Conservation (phyloP, 2,888 invertebrate species). For the Rhagium mordax region DNA sequence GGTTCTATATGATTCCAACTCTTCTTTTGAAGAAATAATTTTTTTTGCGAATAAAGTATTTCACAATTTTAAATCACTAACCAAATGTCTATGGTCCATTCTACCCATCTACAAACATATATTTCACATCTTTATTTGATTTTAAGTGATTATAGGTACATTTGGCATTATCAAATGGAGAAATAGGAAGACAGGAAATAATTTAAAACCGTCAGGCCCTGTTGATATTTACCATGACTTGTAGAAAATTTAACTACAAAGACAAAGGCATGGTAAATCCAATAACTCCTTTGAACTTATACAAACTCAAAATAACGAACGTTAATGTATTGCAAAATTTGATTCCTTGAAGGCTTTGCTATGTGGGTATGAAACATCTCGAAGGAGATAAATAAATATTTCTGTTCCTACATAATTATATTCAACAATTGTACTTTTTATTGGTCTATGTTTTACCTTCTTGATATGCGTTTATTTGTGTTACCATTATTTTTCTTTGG, state of each 20-base stretch:
- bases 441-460: not conserved
- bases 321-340: slow-evolving; percentile 8
- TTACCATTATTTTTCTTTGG: not conserved
- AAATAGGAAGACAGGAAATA: slow-evolving; percentile 59
- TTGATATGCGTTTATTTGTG: slow-evolving; percentile 2
- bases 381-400: not conserved
- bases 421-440: slow-evolving; percentile 15
- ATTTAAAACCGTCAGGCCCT: slow-evolving; percentile 36
- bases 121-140: slow-evolving; percentile 61
- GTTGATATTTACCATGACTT: slow-evolving; percentile 13
- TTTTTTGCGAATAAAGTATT: not conserved
- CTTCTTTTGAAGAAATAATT: not conserved
- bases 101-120: slow-evolving; percentile 62
- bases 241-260: not conserved
- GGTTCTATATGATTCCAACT: not conserved
- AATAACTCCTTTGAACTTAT: not conserved
- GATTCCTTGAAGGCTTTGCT: not conserved
- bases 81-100: slow-evolving; percentile 57
- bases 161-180: slow-evolving; percentile 62
- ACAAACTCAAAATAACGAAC: not conserved
- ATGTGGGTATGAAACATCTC: too few relatives aligned
- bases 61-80: slow-evolving; percentile 54
- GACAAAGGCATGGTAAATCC: slow-evolving; percentile 20
- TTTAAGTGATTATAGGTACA: slow-evolving; percentile 62
- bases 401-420: not conserved